Evolutionary conservation across 2,797 vertebrate genomes (phyloP), one percentile per base, ranked within the genome.

Genomic region (Pangasius macronema): DNA sequence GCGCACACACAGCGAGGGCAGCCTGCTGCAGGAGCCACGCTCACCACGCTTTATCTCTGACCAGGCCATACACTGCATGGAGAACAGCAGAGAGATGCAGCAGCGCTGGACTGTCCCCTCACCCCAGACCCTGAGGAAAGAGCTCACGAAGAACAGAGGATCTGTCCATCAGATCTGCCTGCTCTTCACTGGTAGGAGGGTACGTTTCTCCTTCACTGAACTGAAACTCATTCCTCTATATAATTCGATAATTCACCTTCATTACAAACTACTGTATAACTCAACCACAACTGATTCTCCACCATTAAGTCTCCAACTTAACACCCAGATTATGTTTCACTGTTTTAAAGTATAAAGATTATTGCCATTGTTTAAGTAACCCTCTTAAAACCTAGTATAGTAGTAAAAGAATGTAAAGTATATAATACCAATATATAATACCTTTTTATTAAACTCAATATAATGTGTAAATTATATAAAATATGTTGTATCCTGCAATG

Each of bases 1-100:
- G 87, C 96, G 97, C 65, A 98, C 97, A 0, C 96, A 98, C 93
- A 98, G 97, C 0, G 98, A 99, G 91, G 97, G 97, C 81, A 98
- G 97, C 89, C 94, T 99, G 65, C 94, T 97, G 79, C 96, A 96
- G 92, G 97, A 98, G 88, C 88, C 95, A 77, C 95, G 94, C 0
- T 93, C 95, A 2, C 94, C 96, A n/a, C 95, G 94, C 91, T 98
- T 97, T 90, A 93, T 97, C 90, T 98, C 98, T 0, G 97, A 99
- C 93, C 97, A 96, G 93, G 97, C 96, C 92, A 94, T 98, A 90
- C 93, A 97, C 93, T 96, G 92, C 88, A 92, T 95, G 0, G 96
- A 95, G 3, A 84, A 82, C 0, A 95, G 93, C 42, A 86, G 87
- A n/a, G 90, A 90, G 53, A 57, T 86, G 11, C 10, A 79, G 0